Base-by-base conservation (phyloP, 2,113 vertebrate species). In the Muntiacus reevesi region DNA sequence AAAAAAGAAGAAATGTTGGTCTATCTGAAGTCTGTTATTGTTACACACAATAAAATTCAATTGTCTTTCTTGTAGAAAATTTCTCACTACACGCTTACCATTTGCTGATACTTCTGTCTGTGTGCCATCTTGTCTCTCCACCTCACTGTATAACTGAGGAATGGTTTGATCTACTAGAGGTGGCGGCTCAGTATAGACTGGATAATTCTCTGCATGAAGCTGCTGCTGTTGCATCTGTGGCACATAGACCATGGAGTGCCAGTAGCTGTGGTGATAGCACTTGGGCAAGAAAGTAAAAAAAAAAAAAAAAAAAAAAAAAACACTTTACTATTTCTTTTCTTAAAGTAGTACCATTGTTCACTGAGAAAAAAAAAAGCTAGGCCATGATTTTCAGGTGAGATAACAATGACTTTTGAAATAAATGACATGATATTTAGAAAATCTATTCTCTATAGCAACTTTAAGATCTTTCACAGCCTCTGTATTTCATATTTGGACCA, bases 191-290 rank as follows among this genome's bases (percentile, higher is more conserved):
- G 97, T 10, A 94, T 99, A 99, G 0, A 98, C 88, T 89, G 99
- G 99, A 97, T 99, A 99, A 95, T 98, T 95, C 83, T 99, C 98
- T n/a, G 98, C 45, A 25, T 99, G 98, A 79, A 95, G 36, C 7
- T 97, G 91, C 50, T 89, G 99, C 40, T 93, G 95, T 54, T 97
- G 99, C 19, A 99, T 96, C 81, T 99, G 99, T 97, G 99, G 99
- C 97, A 99, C 36, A 17, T 98, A 99, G 57, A 99, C 93, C 99
- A 99, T 96, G 52, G 99, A 98, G 54, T 99, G 99, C 99, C 99
- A 99, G 67, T 97, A 99, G 98, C 96, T 99, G 98, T 99, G 99
- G 59, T 99, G 99, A 96, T 98, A 99, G 96, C 99, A 99, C 99
- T 99, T 98, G 3, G 47, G 28, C 55, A 95, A 96, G 60, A 92